Base-by-base conservation (phyloP, 2,797 vertebrate species). In the Rhynchonycteris naso region DNA sequence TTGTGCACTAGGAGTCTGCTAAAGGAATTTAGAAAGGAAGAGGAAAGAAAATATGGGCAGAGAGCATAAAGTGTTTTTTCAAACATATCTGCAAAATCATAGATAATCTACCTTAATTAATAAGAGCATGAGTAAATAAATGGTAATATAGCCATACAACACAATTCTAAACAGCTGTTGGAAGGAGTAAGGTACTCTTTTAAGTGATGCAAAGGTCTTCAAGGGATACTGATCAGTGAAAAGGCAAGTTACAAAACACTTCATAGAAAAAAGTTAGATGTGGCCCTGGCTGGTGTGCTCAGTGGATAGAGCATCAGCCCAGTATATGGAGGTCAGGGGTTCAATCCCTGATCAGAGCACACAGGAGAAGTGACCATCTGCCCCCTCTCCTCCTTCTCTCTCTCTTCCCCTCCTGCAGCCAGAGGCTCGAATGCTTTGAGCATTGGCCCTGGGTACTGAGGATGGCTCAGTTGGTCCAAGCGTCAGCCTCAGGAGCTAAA, bases 41-140 rank as follows among this genome's bases (percentile, higher is more conserved):
- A 86, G 19, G 24, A 12, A 81, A 75, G 30, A 84, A 75, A 88
- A 71, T 35, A 24, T 5, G 26, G 30, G n/a, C 24, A 74, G 63
- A 81, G 69, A 65, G 15, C 43, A 38, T 43, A 7, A 80, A 76
- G 59, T 24, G 13, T 4, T 35, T 95, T 88, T 88, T 35, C 50
- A 66, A 38, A 74, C 18, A 35, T 75, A 65, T 26, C 66, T 90
- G 59, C 28, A 54, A 35, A 87, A n/a, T 59, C 79, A 35, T 78
- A 82, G 88, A 65, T 47, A 95, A 79, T 85, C 50, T 22, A 74
- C 43, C 10, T 52, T 52, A 65, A 16, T 79, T 63, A 90, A 7
- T 24, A 74, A 92, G 82, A 89, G 91, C 82, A 92, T n/a, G 8
- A 88, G 61, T 28, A 84, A 78, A 66, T 58, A 65, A 72, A 81